Evolutionary conservation across 2,888 invertebrate genomes (phyloP).

Genomic region (Ommatoiulus sabulosus): DNA sequence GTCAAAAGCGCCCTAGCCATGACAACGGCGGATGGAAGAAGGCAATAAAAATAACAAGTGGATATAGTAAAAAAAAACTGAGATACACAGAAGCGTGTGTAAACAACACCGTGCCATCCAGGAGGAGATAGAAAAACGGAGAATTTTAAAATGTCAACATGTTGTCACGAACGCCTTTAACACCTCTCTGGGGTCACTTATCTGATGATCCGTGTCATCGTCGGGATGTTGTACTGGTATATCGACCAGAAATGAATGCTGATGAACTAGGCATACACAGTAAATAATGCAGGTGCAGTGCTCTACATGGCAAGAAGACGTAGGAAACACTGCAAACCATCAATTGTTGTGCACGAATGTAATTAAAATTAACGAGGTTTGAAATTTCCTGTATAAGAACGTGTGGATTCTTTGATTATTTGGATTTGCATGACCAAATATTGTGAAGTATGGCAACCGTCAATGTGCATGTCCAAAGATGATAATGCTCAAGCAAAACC

Average conservation of each 20-base stretch:
- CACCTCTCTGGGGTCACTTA: slow-evolving; percentile 1
- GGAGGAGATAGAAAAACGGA: not conserved
- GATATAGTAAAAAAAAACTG: not conserved
- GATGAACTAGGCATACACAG: too few relatives aligned
- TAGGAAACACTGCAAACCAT: too few relatives aligned
- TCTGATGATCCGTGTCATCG: not conserved
- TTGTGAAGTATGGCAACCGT: too few relatives aligned
- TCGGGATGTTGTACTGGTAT: not conserved
- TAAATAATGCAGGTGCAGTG: not conserved
- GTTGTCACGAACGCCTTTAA: not conserved
- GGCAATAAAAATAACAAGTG: slow-evolving; percentile 12
- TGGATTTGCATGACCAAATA: too few relatives aligned
- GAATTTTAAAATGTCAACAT: not conserved
- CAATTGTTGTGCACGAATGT: not conserved
- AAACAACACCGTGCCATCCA: not conserved
- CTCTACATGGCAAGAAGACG: too few relatives aligned
- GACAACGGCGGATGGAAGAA: not conserved
- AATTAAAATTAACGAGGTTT: not conserved
- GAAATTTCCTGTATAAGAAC: too few relatives aligned
- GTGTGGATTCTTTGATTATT: too few relatives aligned
- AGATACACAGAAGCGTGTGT: not conserved
- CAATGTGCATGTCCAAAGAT: too few relatives aligned
- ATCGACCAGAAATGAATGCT: not conserved
- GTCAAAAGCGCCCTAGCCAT: slow-evolving; percentile 2
- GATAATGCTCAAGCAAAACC: too few relatives aligned